phyloP scores from a whole-genome alignment of 2,113 vertebrate species.

The Monarcha castaneiventris region DNA sequence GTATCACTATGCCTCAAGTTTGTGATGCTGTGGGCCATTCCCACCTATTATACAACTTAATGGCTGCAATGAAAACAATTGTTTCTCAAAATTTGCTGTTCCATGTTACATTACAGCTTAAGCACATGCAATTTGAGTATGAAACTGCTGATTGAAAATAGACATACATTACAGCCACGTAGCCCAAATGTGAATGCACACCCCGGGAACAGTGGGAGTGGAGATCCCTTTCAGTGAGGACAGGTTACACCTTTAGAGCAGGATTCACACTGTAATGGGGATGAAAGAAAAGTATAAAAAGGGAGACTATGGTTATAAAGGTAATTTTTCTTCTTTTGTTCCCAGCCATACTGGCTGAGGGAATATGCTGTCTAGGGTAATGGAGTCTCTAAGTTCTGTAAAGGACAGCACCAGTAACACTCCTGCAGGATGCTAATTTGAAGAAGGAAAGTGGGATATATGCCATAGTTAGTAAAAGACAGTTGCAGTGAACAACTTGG shows the following conservation, averaged over 20 bases:
- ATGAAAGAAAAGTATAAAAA: neutral
- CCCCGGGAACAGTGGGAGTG: accelerated
- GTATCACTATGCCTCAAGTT: neutral
- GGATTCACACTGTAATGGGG: neutral
- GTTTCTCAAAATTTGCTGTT: neutral
- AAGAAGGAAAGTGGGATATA: neutral
- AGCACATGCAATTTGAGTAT: neutral
- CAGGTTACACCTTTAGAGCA: neutral
- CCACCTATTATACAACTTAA: no score
- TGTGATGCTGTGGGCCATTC: neutral
- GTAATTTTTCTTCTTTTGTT: neutral
- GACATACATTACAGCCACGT: neutral
- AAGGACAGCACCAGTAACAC: neutral
- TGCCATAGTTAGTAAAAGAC: neutral
- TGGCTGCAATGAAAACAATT: neutral
- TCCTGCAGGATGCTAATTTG: neutral
- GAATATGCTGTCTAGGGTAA: neutral
- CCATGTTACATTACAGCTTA: neutral
- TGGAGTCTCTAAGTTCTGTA: neutral
- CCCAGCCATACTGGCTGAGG: neutral
- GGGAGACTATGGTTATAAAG: neutral
- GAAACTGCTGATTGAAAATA: neutral
- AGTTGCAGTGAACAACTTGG: neutral
- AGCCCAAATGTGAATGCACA: neutral
- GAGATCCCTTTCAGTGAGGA: neutral